Evolutionary conservation across 2,888 invertebrate species (phyloP), one percentile per base, ranked within the genome.

Genomic region (Pegoplata infirma): DNA sequence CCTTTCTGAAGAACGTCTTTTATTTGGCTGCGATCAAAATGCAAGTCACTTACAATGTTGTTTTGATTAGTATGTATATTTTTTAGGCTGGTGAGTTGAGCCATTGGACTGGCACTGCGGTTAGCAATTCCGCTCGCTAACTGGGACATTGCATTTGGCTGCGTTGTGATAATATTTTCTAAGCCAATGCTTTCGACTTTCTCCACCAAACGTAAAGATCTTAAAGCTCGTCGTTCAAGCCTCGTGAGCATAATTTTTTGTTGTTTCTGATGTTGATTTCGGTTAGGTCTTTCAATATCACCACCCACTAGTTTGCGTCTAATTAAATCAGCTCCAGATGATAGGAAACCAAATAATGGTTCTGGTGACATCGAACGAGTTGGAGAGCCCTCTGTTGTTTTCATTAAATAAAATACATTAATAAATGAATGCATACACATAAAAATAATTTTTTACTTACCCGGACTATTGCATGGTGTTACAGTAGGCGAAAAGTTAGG

Each of bases 381-480:
- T 7, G 94, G 94, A 0, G 94, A 93, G 12, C 90, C 90, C 55
- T 88, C 88, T 64, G 58, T 28, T 32, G 32, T 32, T 7, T 32
- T 32, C 1, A 74, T 73, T 32, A 51, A 44, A 17, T 40, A 3
- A 47, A 14, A 32, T 23, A 61, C 16, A 19, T 12, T 25, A 6
- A 25, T 25, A 5, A 25, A 25, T 28, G 25, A 12, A 61, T 23
- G 3, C 58, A 58, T 55, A n/a, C n/a, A n/a, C n/a, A n/a, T n/a
- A 71, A 58, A 14, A 44, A 7, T 58, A 10, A 68, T 46, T 3
- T 23, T 19, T 23, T 6, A 56, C 76, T 80, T 89, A 83, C 94
- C 93, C 1, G 96, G 96, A 86, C 95, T 96, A 88, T 97, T 97
- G 86, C 95, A 95, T 1, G 97, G 97, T 5, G 97, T 97, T 6